Conservation (phyloP, 1,140 invertebrate genomes). For the Drosophila albomicans region DNA sequence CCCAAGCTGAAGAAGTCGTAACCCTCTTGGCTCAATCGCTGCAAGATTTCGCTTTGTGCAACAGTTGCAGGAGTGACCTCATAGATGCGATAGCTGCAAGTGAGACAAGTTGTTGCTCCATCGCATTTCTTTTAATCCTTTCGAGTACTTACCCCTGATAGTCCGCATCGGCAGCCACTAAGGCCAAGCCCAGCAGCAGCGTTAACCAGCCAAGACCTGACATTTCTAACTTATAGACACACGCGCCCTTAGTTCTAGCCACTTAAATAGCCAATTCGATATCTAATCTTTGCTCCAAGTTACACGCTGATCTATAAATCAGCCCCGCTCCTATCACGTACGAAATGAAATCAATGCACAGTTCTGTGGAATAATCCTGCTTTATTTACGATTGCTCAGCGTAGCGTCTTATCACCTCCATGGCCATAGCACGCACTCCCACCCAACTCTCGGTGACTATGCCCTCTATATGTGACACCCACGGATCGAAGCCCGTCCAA, state of each 20-base stretch:
- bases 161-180: slow-evolving; percentile 46
- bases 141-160: slow-evolving; percentile 55
- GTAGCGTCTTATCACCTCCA: slow-evolving; percentile 64
- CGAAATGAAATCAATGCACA: slow-evolving; percentile 45
- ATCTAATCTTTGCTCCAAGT: slow-evolving; percentile 54
- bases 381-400: slow-evolving; percentile 57
- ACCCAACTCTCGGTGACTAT: slow-evolving; percentile 90
- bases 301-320: slow-evolving; percentile 29
- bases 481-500: slow-evolving; percentile 87
- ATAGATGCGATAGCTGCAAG: slow-evolving; percentile 71
- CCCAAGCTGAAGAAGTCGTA: slow-evolving; percentile 68
- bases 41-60: slow-evolving; percentile 50
- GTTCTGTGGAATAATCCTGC: slow-evolving; percentile 30
- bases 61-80: slow-evolving; percentile 55
- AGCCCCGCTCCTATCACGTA: slow-evolving; percentile 6
- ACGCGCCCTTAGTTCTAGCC: slow-evolving; percentile 17
- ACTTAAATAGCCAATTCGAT: slow-evolving; percentile 56
- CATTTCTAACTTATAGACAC: slow-evolving; percentile 47
- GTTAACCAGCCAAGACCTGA: slow-evolving; percentile 44
- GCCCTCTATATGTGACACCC: slow-evolving; percentile 87
- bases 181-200: slow-evolving; percentile 37
- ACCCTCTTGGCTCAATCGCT: slow-evolving; percentile 44
- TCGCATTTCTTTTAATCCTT: neutral
- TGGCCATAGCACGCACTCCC: slow-evolving; percentile 86
- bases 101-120: neutral